Evolutionary conservation across 2,888 invertebrate genomes (phyloP).

Genomic region (Dryocosmus kuriphilus): DNA sequence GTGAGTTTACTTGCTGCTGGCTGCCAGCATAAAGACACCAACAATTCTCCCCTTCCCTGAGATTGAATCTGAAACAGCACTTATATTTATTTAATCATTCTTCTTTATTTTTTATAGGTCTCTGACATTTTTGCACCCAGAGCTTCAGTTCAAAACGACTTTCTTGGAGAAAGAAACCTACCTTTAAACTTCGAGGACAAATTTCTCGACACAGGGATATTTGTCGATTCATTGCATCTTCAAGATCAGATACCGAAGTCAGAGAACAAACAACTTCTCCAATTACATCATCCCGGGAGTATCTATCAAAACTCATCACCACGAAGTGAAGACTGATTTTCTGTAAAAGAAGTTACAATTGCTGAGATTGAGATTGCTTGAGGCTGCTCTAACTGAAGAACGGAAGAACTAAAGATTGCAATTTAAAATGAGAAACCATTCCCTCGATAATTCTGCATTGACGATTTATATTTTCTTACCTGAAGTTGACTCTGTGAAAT

Average conservation of each 20-base stretch:
- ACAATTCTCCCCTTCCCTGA: conserved; percentile 95
- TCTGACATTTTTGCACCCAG: background rate
- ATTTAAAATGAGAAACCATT: no score
- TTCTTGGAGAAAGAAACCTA: conserved; percentile 70
- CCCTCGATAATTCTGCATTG: no score
- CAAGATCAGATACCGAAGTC: conserved; percentile 81
- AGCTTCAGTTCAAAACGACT: background rate
- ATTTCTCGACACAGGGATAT: conserved; percentile 92
- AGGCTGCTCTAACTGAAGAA: background rate
- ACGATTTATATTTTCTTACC: conserved; percentile 67
- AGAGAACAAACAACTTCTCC: conserved; percentile 97
- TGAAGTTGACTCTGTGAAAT: conserved; percentile 90
- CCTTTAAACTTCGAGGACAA: conserved; percentile 95
- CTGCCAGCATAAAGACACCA: conserved; percentile 98
- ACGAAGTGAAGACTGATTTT: conserved; percentile 96
- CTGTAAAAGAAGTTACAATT: conserved; percentile 70
- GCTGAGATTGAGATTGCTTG: background rate
- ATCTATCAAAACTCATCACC: conserved; percentile 89
- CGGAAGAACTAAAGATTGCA: no score
- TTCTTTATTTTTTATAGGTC: conserved; percentile 1
- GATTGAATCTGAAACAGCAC: conserved; percentile 85
- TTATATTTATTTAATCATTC: background rate
- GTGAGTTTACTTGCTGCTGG: conserved; percentile 97
- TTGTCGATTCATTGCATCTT: conserved; percentile 87
- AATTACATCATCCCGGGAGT: conserved; percentile 98